Percentiles rank a stretch among this genome's conserved stretches.
Conservation (phyloP, 2,888 invertebrate species). For the Drosophila kambysellisi region DNA sequence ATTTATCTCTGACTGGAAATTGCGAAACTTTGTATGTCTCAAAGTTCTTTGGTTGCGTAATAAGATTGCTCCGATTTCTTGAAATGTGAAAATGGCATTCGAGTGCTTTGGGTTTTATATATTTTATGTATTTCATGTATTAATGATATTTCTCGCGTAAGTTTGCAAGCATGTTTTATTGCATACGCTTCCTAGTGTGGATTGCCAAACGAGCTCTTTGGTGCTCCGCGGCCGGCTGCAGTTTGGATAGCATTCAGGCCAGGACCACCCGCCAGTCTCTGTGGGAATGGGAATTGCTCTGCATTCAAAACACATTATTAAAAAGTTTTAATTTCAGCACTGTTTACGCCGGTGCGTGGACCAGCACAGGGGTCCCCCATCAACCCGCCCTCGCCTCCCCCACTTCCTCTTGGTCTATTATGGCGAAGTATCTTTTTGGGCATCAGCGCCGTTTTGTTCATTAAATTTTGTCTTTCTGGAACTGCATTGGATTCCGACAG, state of each 20-base stretch:
- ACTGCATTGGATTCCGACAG: not conserved
- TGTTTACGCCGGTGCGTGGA: slow-evolving; percentile 39
- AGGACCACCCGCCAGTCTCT: slow-evolving; percentile 17
- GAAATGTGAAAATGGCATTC: slow-evolving; percentile 27
- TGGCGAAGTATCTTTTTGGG: slow-evolving; percentile 2
- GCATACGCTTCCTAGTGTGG: slow-evolving; percentile 40
- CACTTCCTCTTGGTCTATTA: slow-evolving; percentile 1
- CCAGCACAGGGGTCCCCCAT: not conserved
- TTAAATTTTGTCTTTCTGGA: slow-evolving; percentile 24
- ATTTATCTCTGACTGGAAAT: slow-evolving; percentile 1
- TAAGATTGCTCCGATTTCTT: slow-evolving; percentile 14
- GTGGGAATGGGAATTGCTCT: slow-evolving; percentile 35
- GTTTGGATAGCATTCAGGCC: not conserved
- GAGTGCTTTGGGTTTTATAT: slow-evolving; percentile 45
- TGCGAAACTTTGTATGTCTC: slow-evolving; percentile 1
- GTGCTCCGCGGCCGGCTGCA: slow-evolving; percentile 9
- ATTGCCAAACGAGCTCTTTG: slow-evolving; percentile 31
- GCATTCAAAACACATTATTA: slow-evolving; percentile 63
- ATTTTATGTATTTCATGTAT: slow-evolving; percentile 42
- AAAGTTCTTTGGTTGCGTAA: not conserved
- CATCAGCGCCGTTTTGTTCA: slow-evolving; percentile 15
- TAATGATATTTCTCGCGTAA: slow-evolving; percentile 44
- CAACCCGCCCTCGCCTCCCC: not conserved
- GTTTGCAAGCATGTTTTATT: slow-evolving; percentile 67
- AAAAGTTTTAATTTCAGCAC: slow-evolving; percentile 65